Evolutionary conservation across 1,140 invertebrate species (phyloP).

Genomic region (Tetragnatha versicolor): DNA sequence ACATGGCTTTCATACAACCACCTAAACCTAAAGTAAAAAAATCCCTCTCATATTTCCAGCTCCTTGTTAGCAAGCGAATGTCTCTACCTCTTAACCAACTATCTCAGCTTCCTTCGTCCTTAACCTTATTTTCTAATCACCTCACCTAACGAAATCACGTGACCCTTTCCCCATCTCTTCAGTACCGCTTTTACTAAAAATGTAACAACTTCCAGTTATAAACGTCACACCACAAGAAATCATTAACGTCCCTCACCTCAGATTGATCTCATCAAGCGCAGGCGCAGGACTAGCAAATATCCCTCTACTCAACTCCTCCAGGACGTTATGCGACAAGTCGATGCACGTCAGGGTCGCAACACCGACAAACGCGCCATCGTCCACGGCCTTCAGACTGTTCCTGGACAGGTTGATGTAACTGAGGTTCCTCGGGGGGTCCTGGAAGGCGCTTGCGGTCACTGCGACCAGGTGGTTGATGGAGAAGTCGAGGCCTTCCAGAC

Average conservation of each 20-base stretch:
- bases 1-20: too few species aligned
- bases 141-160: too few species aligned
- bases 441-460: not conserved
- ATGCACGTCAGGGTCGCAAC: not conserved
- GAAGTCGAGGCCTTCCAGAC: conserved; percentile 23
- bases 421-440: conserved; percentile 7
- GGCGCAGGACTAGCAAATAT: conserved; percentile 22
- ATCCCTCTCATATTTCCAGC: too few species aligned
- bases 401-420: not conserved
- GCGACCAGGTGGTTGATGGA: conserved; percentile 8
- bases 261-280: conserved; percentile 1
- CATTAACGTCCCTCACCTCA: conserved; percentile 18
- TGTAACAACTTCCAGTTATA: too few species aligned
- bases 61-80: too few species aligned
- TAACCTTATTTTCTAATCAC: too few species aligned
- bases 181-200: too few species aligned
- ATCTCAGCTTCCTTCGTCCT: too few species aligned
- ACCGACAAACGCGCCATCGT: not conserved
- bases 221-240: too few species aligned
- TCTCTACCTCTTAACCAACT: too few species aligned
- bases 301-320: not conserved
- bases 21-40: too few species aligned
- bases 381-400: conserved; percentile 19
- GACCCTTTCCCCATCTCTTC: too few species aligned
- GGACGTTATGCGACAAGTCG: conserved; percentile 34